A percentile compares a stretch with the other conserved stretches of the same genome.
Conservation (phyloP, 2,113 vertebrate species). For the Pipra filicauda region DNA sequence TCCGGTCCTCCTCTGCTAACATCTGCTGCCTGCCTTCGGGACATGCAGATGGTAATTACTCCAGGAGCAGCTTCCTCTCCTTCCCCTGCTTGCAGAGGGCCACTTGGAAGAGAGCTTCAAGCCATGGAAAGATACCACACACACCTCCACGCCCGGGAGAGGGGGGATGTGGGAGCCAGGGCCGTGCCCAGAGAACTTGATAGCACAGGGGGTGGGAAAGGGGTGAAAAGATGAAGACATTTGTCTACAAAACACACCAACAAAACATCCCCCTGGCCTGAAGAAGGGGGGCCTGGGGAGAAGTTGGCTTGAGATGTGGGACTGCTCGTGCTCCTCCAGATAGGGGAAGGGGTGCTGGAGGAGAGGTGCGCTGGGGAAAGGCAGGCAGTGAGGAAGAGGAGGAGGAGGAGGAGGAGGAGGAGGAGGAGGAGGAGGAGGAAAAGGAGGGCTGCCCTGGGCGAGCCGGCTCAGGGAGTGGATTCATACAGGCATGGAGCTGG, state of each 20-base stretch:
- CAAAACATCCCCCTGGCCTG: background rate
- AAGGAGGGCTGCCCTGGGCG: background rate
- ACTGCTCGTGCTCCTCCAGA: background rate
- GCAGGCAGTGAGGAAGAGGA: background rate
- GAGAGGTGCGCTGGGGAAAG: background rate
- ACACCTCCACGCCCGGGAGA: background rate
- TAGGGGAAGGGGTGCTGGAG: background rate
- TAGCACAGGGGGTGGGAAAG: background rate
- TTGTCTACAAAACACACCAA: background rate
- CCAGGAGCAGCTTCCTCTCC: slow-evolving; percentile 81
- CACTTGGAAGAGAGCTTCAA: slow-evolving; percentile 31
- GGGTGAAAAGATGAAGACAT: background rate
- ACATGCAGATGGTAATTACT: slow-evolving; percentile 86
- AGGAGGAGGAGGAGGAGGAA: background rate
- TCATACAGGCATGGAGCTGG: slow-evolving; percentile 33
- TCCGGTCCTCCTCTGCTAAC: slow-evolving; percentile 72
- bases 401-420: too few relatives aligned
- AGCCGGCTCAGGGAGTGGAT: slow-evolving; percentile 32
- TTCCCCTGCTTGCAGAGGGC: slow-evolving; percentile 68
- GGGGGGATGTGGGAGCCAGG: background rate
- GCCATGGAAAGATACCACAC: background rate
- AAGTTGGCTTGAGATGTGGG: background rate
- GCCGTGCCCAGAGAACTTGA: background rate
- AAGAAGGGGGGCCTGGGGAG: background rate
- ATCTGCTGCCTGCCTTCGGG: slow-evolving; percentile 84